These are phyloP conservation scores for Brachypteracias leptosomus DNA, from an alignment of 2,113 vertebrate genomes.

Conservation along the genomic window DNA sequence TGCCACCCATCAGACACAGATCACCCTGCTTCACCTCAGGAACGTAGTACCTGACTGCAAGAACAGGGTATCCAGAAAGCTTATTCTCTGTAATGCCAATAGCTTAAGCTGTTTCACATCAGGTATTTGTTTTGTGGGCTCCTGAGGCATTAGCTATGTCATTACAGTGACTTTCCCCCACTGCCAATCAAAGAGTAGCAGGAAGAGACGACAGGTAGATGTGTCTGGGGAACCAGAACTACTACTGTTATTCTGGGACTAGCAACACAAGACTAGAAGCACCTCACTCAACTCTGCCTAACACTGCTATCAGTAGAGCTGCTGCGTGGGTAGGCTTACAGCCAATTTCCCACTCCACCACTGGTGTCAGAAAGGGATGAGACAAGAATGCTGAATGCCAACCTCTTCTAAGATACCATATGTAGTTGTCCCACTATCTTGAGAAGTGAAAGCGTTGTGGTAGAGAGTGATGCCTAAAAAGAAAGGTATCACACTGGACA, in stretches of 20 bases:
- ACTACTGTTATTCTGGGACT: background rate
- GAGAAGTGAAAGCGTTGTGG: background rate
- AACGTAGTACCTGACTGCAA: background rate
- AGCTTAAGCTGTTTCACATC: background rate
- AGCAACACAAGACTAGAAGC: background rate
- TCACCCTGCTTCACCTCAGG: background rate
- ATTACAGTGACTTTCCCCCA: background rate
- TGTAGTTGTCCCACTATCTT: background rate
- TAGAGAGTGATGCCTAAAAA: background rate
- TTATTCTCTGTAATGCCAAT: background rate
- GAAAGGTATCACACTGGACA: background rate
- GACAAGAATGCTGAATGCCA: background rate
- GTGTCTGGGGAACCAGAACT: background rate
- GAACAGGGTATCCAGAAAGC: background rate
- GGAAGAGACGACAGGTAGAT: background rate
- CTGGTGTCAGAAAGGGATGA: background rate
- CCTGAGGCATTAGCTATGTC: background rate
- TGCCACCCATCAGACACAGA: background rate
- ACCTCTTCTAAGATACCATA: background rate
- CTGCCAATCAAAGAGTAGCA: background rate
- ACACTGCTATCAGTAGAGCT: rapidly evolving
- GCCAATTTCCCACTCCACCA: background rate
- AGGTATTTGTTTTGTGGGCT: background rate
- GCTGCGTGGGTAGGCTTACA: background rate
- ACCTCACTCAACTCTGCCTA: background rate